Evolutionary conservation across 2,888 invertebrate genomes (phyloP), one percentile per base, ranked within the genome.

Genomic region (Stenurella melanura): DNA sequence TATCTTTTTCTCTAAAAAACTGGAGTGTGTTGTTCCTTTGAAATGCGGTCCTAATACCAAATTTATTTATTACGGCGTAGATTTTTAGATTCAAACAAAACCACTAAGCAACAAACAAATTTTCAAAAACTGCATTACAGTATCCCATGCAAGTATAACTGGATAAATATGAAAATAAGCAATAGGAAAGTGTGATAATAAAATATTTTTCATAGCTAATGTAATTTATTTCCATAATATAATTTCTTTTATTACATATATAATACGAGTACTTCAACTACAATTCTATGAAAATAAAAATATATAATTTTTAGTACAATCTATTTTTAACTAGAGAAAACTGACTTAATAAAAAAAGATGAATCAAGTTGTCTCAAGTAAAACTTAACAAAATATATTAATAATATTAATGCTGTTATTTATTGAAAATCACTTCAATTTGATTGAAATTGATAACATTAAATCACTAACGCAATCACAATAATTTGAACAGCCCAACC

Each of bases 401-500:
- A n/a, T 50, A 66, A 66, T 42, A 68, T 19, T n/a, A 68, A 21
- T 18, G 50, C n/a, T 9, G n/a, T 56, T 30, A 69, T 38, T 9
- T 57, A 12, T 34, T n/a, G 18, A 50, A 38, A 34, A 34, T 69
- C 56, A 34, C 26, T 57, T 17, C 30, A 57, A 19, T 12, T 21
- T 34, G 10, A 18, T 34, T 18, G 17, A 63, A 34, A 58, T 58
- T 10, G 50, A 50, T 5, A n/a, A 50, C n/a, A 56, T n/a, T 30
- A 38, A 70, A 70, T 60, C 70, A 21, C 60, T 60, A 42, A 50
- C 38, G 19, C 10, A 56, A 69, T 69, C 69, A 69, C 69, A 69
- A 11, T 69, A 9, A 56, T 57, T 68, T 57, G 17, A 58, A 69
- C 69, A 69, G 38, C 69, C 30, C 57, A 69, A 34, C 34, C 42